These are phyloP conservation scores for Oryzias curvinotus DNA, from an alignment of 2,113 vertebrate species.

Conservation along the genomic window DNA sequence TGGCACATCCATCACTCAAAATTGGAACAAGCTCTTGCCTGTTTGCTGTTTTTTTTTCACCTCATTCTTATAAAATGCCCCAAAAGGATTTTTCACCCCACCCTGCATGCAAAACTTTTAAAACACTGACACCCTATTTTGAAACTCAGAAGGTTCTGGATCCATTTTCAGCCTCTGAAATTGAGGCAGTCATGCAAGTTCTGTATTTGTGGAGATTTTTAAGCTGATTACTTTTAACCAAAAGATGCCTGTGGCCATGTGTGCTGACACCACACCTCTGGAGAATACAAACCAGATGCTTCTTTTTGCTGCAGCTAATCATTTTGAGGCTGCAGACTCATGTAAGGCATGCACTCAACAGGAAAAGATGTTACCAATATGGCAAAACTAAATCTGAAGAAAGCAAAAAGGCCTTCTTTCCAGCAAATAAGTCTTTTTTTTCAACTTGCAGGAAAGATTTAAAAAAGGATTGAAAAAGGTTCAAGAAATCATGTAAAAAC, in stretches of 20 bases:
- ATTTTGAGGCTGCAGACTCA: slow-evolving; percentile 21
- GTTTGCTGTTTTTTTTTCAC: slow-evolving; percentile 25
- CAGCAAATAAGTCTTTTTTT: no score
- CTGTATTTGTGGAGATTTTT: slow-evolving; percentile 4
- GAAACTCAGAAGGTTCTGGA: not conserved
- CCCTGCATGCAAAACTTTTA: not conserved
- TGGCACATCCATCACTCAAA: slow-evolving; percentile 12
- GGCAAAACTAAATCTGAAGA: not conserved
- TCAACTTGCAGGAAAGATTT: no score
- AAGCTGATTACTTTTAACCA: not conserved
- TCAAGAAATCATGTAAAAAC: no score
- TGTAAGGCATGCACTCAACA: slow-evolving; percentile 16
- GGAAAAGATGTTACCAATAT: slow-evolving; percentile 23
- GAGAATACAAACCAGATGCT: slow-evolving; percentile 26
- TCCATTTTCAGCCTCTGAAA: not conserved
- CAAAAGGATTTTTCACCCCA: slow-evolving; percentile 2
- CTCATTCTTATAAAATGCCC: not conserved
- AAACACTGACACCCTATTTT: slow-evolving; percentile 3
- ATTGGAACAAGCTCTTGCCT: slow-evolving; percentile 48
- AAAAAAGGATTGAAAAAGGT: no score
- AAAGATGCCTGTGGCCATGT: not conserved
- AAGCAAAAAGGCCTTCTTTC: no score
- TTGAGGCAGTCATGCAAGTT: slow-evolving; percentile 3
- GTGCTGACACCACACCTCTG: not conserved
- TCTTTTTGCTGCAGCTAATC: slow-evolving; percentile 18